Percentiles rank a stretch among this genome's conserved stretches.
Conservation (phyloP, 2,797 vertebrate species). For the Brachyalestes nurse region DNA sequence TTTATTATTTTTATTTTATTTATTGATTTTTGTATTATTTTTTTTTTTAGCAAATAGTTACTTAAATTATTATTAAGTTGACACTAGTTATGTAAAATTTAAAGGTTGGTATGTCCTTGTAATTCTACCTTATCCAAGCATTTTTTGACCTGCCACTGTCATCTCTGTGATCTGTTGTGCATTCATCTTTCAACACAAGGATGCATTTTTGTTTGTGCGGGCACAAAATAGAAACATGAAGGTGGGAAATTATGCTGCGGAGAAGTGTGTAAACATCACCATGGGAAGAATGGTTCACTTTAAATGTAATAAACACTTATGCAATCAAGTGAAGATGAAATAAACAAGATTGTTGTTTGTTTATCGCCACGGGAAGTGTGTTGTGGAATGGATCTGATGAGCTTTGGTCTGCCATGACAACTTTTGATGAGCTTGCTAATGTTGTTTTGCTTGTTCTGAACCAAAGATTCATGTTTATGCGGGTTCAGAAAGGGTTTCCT, state of each 20-base stretch:
- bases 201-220: conserved; percentile 38
- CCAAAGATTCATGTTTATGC: conserved; percentile 44
- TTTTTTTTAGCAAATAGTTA: too few relatives aligned
- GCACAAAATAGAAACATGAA: conserved; percentile 53
- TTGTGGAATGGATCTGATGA: conserved; percentile 48
- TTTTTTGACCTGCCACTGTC: conserved; percentile 13
- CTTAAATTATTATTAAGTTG: too few relatives aligned
- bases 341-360: conserved; percentile 44
- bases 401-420: conserved; percentile 49
- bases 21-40: too few relatives aligned
- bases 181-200: conserved; percentile 44
- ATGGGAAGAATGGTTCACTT: conserved; percentile 45
- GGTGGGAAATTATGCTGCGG: conserved; percentile 39
- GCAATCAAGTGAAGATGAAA: conserved; percentile 48
- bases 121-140: not conserved
- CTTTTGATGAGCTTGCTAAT: conserved; percentile 59
- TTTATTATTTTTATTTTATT: too few relatives aligned
- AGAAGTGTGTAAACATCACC: conserved; percentile 45
- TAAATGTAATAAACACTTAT: conserved; percentile 58
- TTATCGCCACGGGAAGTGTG: conserved; percentile 51
- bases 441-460: conserved; percentile 56
- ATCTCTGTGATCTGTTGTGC: conserved; percentile 35
- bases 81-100: too few relatives aligned
- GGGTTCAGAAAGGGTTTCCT: conserved; percentile 51
- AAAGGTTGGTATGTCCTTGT: not conserved